A percentile compares a stretch with the other conserved stretches of the same genome.
Evolutionary conservation across 2,888 invertebrate genomes (phyloP).

Genomic region (Xestia rhomboidea): DNA sequence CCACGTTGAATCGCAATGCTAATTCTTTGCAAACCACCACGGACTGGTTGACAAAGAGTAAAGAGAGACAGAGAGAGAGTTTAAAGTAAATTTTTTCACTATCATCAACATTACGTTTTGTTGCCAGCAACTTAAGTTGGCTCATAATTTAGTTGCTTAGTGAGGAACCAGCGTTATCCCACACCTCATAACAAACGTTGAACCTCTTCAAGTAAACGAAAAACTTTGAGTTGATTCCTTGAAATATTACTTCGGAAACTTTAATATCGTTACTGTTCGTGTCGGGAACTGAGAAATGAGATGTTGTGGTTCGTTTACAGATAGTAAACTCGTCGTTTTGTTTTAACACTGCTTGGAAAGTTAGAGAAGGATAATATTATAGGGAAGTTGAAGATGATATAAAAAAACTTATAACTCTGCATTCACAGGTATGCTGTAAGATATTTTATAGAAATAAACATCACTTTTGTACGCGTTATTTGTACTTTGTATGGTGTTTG

Average conservation of each 20-base stretch:
- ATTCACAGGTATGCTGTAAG: neutral
- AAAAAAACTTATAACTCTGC: neutral
- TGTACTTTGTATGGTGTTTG: neutral
- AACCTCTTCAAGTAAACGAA: conserved; percentile 44
- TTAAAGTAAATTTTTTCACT: too few relatives aligned
- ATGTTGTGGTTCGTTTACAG: conserved; percentile 7
- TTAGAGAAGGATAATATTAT: neutral
- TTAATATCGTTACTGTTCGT: conserved; percentile 46
- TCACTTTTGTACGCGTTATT: neutral
- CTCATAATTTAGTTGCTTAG: neutral
- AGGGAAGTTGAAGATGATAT: neutral
- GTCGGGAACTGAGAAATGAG: conserved; percentile 21
- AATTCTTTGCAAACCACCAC: too few relatives aligned
- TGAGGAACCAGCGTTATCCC: conserved; percentile 1
- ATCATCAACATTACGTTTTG: neutral
- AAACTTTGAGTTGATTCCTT: conserved; percentile 43
- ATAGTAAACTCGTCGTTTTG: neutral
- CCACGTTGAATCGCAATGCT: too few relatives aligned
- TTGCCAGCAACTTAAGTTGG: neutral
- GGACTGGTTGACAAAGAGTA: too few relatives aligned
- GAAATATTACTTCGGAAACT: conserved; percentile 47
- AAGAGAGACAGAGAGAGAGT: too few relatives aligned
- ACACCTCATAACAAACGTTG: conserved; percentile 35
- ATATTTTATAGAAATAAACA: neutral
- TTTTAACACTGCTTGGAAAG: neutral